These are phyloP conservation scores for Siniperca scherzeri DNA, from an alignment of 2,797 vertebrate genomes.

Conservation along the genomic window DNA sequence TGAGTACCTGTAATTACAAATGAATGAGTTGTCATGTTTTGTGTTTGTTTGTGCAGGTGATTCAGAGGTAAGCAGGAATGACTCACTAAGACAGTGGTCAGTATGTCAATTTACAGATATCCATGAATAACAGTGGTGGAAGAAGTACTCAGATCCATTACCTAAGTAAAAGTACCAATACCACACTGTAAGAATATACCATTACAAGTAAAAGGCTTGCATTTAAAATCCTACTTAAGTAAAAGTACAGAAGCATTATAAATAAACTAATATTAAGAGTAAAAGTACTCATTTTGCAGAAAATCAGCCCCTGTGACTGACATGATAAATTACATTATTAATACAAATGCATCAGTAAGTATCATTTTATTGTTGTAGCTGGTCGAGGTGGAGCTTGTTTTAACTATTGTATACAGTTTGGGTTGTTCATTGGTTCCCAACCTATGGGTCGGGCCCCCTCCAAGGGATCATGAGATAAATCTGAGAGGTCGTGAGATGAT, in stretches of 20 bases:
- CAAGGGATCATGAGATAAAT: not conserved
- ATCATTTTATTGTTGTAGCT: not conserved
- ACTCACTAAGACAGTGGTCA: not conserved
- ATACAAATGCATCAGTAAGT: not conserved
- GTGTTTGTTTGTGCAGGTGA: not conserved
- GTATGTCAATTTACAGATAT: not conserved
- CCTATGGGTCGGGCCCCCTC: not conserved
- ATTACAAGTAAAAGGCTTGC: not conserved
- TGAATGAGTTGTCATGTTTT: not conserved
- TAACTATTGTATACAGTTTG: not conserved
- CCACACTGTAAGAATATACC: not conserved
- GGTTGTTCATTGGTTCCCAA: not conserved
- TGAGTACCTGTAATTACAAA: not conserved
- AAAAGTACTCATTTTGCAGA: not conserved
- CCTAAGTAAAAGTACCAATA: not conserved
- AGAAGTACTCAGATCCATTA: not conserved
- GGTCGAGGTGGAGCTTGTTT: not conserved
- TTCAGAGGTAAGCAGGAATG: not conserved
- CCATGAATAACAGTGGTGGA: not conserved
- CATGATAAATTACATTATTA: not conserved
- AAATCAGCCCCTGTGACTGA: not conserved
- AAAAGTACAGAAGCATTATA: not conserved
- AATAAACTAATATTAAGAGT: not conserved
- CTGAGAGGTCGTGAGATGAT: not conserved
- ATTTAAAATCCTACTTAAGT: not conserved